These are phyloP conservation scores for Rutpela maculata DNA, from an alignment of 2,888 invertebrate species.

Conservation along the genomic window DNA sequence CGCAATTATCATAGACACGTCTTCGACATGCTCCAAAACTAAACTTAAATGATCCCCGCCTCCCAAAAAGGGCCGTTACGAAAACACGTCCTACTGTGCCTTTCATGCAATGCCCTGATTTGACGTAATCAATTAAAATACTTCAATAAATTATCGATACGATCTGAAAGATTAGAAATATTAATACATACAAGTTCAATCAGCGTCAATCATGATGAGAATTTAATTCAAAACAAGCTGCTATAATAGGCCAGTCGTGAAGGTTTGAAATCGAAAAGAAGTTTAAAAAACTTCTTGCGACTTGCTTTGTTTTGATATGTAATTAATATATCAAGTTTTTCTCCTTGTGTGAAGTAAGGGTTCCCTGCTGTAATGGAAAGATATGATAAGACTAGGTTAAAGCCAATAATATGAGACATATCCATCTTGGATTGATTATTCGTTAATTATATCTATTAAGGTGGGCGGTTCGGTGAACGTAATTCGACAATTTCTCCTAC, in stretches of 20 bases:
- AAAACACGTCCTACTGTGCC: neutral
- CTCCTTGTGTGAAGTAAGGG: neutral
- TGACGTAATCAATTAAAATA: slow-evolving; percentile 24
- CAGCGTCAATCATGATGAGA: slow-evolving; percentile 13
- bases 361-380: neutral
- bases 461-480: too few species aligned
- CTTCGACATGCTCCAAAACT: neutral
- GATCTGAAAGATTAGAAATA: slow-evolving; percentile 2
- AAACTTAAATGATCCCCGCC: neutral
- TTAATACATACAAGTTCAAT: slow-evolving; percentile 9
- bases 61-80: neutral
- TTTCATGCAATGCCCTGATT: slow-evolving; percentile 5
- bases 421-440: too few species aligned
- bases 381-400: too few species aligned
- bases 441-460: too few species aligned
- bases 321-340: neutral
- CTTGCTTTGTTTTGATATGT: neutral
- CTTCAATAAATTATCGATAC: slow-evolving; percentile 19
- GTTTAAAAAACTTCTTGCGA: neutral
- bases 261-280: neutral
- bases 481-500: too few species aligned
- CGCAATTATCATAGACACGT: neutral
- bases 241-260: neutral
- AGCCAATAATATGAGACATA: too few species aligned
- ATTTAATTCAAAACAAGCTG: slow-evolving; percentile 6